Base-by-base conservation (phyloP, 2,888 invertebrate genomes). In the Synanthedon tipuliformis region DNA sequence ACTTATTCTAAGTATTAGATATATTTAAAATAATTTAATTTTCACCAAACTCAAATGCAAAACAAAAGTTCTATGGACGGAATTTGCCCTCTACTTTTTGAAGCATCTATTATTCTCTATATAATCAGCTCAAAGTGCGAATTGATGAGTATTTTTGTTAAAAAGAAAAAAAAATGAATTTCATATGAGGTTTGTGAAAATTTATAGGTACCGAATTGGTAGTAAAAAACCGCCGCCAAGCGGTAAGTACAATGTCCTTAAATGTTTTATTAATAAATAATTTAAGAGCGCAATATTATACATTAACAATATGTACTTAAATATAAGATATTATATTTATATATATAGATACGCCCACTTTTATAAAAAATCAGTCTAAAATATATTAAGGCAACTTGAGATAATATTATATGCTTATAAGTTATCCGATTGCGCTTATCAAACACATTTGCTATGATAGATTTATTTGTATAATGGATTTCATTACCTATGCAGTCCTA, bases 311-410 rank as follows among this genome's bases (percentile, higher is more conserved):
- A n/a, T n/a, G n/a, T n/a, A n/a, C 13, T 15, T 34, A 34, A 34
- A 34, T 34, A 34, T 34, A 34, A 34, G 10, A 13, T 45, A 45
- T 23, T 5, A 23, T 23, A 23, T 5, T 23, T 23, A 5, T 45
- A 13, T 45, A 7, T 13, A 49, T 72, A 71, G 67, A 72, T 68
- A 73, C 72, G 70, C 71, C 71, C 78, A 74, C 72, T 71, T 71
- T 79, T 78, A 78, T 81, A 88, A 83, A 89, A 89, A 90, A 89
- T 90, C 90, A 90, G 90, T 90, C 90, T 90, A 90, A 90, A 89
- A 77, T 87, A 87, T 89, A 82, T 88, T 89, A 90, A 90, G 90
- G 90, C 90, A 89, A 89, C 89, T 86, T 84, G 89, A 89, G 89
- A 89, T 88, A 88, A 82, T 70, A 82, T 23, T 23, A 23, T 75